Evolutionary conservation across 1,140 invertebrate genomes (phyloP).

Genomic region (Apis laboriosa): DNA sequence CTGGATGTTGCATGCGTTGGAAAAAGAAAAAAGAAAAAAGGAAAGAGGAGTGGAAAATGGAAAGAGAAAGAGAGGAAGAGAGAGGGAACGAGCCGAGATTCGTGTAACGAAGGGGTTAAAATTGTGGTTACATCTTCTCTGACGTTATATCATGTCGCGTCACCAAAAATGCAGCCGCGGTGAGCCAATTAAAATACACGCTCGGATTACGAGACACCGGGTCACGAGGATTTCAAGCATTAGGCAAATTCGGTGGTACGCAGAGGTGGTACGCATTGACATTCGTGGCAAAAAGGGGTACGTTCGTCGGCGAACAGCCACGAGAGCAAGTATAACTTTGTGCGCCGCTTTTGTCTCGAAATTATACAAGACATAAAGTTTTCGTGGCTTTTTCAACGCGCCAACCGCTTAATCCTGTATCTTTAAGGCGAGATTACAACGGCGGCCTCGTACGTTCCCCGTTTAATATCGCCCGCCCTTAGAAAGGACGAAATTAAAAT

Average conservation of each 20-base stretch:
- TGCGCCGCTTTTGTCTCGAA: conserved; percentile 31
- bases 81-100: conserved; percentile 5
- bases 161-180: conserved; percentile 37
- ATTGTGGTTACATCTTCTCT: conserved; percentile 27
- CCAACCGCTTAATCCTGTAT: conserved; percentile 25
- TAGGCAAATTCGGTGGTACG: conserved; percentile 45
- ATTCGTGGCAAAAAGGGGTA: conserved; percentile 35
- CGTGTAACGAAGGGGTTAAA: conserved; percentile 34
- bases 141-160: conserved; percentile 36
- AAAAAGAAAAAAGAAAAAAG: not conserved
- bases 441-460: not conserved
- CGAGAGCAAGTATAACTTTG: not conserved
- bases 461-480: conserved; percentile 6
- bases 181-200: conserved; percentile 53
- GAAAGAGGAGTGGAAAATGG: not conserved
- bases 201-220: conserved; percentile 45
- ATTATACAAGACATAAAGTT: conserved; percentile 38
- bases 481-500: conserved; percentile 36
- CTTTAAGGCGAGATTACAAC: conserved; percentile 45
- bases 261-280: conserved; percentile 37
- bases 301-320: not conserved
- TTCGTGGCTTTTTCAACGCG: conserved; percentile 1
- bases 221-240: conserved; percentile 46
- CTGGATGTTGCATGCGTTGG: too few species aligned
- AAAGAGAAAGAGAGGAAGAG: conserved; percentile 7